Evolutionary conservation across 2,888 invertebrate genomes (phyloP).

Genomic region (Cryptophagus acutangulus): DNA sequence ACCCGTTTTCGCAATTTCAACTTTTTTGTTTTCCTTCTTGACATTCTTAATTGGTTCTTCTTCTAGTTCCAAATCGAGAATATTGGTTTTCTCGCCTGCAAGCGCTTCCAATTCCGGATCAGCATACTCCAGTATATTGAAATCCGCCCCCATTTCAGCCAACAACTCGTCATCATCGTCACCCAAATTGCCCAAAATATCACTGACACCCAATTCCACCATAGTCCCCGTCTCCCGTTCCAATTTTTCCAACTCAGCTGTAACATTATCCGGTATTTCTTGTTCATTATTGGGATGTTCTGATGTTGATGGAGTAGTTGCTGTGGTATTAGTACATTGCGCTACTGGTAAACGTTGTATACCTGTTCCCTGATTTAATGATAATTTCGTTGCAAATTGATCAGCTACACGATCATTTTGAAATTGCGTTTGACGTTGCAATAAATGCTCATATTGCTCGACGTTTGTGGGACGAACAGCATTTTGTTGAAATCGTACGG

Average conservation of each 20-base stretch:
- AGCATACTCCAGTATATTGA: slow-evolving; percentile 92
- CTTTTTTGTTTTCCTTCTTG: slow-evolving; percentile 57
- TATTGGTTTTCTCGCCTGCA: slow-evolving; percentile 75
- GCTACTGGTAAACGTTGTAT: slow-evolving; percentile 22
- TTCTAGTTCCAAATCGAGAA: slow-evolving; percentile 77
- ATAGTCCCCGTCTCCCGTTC: slow-evolving; percentile 61
- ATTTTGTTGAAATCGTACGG: slow-evolving; percentile 30
- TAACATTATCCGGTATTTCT: slow-evolving; percentile 63
- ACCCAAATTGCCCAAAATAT: slow-evolving; percentile 75
- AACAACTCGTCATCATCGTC: slow-evolving; percentile 84
- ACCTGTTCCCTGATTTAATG: slow-evolving; percentile 21
- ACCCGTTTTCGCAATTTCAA: slow-evolving; percentile 21
- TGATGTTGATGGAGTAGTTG: slow-evolving; percentile 24
- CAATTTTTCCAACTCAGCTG: slow-evolving; percentile 63
- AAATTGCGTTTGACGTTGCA: slow-evolving; percentile 36
- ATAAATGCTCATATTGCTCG: slow-evolving; percentile 41
- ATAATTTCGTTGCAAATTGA: slow-evolving; percentile 23
- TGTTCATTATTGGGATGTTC: slow-evolving; percentile 40
- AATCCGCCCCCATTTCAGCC: slow-evolving; percentile 90
- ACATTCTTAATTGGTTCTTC: slow-evolving; percentile 69
- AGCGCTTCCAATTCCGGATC: slow-evolving; percentile 87
- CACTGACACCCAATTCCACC: slow-evolving; percentile 63
- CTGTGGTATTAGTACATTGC: slow-evolving; percentile 9
- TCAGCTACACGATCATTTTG: slow-evolving; percentile 28
- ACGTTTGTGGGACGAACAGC: slow-evolving; percentile 34